phyloP scores from a whole-genome alignment of 2,113 vertebrate genomes.

The Lycocorax pyrrhopterus region DNA sequence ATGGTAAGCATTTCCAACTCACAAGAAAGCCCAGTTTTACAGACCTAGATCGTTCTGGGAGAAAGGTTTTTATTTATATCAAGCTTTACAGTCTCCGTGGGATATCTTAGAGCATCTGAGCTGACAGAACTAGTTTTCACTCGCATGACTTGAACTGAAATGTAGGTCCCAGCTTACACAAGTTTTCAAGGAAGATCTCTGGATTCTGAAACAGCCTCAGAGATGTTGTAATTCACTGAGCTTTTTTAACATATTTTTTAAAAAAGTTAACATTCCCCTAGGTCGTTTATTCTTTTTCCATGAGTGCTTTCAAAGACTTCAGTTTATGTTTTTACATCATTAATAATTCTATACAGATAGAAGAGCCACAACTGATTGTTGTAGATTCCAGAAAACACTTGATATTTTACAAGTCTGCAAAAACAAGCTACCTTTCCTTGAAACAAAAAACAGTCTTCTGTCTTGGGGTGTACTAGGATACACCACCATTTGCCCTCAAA shows the following conservation, averaged over 20 bases:
- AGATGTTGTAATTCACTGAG: background rate
- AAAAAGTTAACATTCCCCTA: background rate
- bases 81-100: background rate
- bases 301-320: background rate
- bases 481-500: background rate
- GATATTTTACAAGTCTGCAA: background rate
- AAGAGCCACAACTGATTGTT: background rate
- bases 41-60: background rate
- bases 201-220: background rate
- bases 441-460: background rate
- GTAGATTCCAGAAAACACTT: background rate
- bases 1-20: background rate
- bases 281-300: background rate
- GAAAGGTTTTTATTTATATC: background rate
- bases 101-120: background rate
- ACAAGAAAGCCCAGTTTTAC: background rate
- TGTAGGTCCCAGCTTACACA: constrained; percentile 28
- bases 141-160: background rate
- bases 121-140: constrained; percentile 34
- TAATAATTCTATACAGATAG: background rate
- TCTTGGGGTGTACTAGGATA: background rate
- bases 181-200: background rate
- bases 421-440: background rate
- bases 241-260: background rate
- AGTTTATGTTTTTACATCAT: background rate